A percentile compares a stretch with the other conserved stretches of the same genome.
Evolutionary conservation across 2,797 vertebrate genomes (phyloP).

Genomic region (Chelmon rostratus): DNA sequence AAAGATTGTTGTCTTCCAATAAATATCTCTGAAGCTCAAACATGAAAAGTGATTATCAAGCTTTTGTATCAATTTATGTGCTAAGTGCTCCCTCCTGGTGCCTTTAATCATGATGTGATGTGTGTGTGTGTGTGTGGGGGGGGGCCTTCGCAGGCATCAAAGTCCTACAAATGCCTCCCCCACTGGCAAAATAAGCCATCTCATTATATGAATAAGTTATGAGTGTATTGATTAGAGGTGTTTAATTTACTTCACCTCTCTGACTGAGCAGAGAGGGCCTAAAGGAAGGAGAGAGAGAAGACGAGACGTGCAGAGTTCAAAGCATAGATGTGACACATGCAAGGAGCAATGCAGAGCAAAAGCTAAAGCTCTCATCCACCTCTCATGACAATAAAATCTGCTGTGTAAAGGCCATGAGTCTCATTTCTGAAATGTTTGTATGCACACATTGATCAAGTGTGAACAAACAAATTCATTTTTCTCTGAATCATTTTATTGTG

Average conservation of each 20-base stretch:
- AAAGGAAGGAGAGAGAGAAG: constrained; percentile 19
- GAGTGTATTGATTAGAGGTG: constrained; percentile 82
- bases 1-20: constrained; percentile 15
- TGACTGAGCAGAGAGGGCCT: constrained; percentile 60
- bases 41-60: constrained; percentile 16
- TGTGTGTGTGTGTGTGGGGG: no score
- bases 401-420: background rate
- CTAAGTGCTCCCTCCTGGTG: constrained; percentile 1
- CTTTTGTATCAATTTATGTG: constrained; percentile 25
- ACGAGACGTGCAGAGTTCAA: constrained; percentile 13
- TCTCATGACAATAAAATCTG: background rate
- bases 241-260: constrained; percentile 76
- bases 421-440: background rate
- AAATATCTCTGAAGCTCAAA: constrained; percentile 1
- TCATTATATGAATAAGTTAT: constrained; percentile 83
- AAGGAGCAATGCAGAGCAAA: background rate
- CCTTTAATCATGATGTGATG: constrained; percentile 33
- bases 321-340: background rate
- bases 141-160: constrained; percentile 30
- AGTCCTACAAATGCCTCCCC: constrained; percentile 82
- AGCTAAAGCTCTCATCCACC: background rate
- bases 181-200: constrained; percentile 70
- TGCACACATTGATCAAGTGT: background rate
- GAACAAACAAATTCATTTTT: background rate
- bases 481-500: no score